These are phyloP conservation scores for Ennomos quercinarius DNA, from an alignment of 2,888 invertebrate species.

Conservation along the genomic window DNA sequence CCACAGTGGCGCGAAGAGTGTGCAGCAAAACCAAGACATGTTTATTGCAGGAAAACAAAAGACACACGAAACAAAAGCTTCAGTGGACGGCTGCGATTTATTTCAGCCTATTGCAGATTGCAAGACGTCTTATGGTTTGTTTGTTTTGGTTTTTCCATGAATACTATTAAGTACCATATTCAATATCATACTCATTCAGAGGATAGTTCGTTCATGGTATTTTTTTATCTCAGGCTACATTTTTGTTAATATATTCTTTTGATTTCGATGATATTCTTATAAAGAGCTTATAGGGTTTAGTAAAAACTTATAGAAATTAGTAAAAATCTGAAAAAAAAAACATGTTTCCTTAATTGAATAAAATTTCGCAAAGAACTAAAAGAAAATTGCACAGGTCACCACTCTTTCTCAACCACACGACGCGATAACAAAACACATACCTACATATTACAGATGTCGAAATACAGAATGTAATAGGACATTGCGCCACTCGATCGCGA, in stretches of 20 bases:
- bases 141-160: conserved; percentile 17
- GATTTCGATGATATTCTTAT: no score
- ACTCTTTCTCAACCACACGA: conserved; percentile 25
- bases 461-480: conserved; percentile 27
- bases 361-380: no score
- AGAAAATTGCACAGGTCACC: not conserved
- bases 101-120: conserved; percentile 14
- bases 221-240: no score
- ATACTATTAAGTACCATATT: no score
- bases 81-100: conserved; percentile 36
- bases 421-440: conserved; percentile 22
- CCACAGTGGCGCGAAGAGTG: conserved; percentile 30
- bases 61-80: conserved; percentile 43
- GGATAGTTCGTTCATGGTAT: no score
- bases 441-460: conserved; percentile 30
- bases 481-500: conserved; percentile 27
- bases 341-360: no score
- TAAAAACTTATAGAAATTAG: no score
- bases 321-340: no score
- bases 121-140: conserved; percentile 10
- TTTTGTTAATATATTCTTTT: no score
- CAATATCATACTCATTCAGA: no score
- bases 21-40: conserved; percentile 43
- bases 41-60: conserved; percentile 48
- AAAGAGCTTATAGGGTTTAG: no score